Evolutionary conservation across 1,140 invertebrate genomes (phyloP).

Genomic region (Dysdera silvatica): DNA sequence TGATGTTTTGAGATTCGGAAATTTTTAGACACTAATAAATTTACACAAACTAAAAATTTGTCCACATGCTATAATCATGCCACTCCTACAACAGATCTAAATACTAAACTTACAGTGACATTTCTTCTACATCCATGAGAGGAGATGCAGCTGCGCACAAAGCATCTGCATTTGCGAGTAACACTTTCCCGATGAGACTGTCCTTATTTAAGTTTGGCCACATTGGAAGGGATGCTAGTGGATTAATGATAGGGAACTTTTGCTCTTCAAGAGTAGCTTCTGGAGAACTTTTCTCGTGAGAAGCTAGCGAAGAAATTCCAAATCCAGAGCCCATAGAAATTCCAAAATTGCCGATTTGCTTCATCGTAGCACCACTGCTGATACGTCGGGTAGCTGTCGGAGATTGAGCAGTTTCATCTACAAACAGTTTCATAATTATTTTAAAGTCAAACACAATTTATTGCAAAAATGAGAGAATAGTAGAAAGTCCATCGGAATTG

Average conservation of each 20-base stretch:
- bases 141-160: slow-evolving; percentile 89
- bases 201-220: slow-evolving; percentile 60
- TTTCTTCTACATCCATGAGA: slow-evolving; percentile 83
- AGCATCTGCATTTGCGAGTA: slow-evolving; percentile 92
- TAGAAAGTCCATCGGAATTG: no score
- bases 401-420: slow-evolving; percentile 31
- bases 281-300: slow-evolving; percentile 19
- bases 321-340: slow-evolving; percentile 19
- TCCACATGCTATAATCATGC: neutral
- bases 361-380: slow-evolving; percentile 38
- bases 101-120: slow-evolving; percentile 54
- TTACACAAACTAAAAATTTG: no score
- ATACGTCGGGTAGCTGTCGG: slow-evolving; percentile 37
- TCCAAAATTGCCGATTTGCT: slow-evolving; percentile 22
- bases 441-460: no score
- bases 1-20: no score
- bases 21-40: no score
- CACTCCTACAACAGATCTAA: neutral
- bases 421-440: neutral
- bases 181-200: slow-evolving; percentile 76
- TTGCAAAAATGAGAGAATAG: no score
- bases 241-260: slow-evolving; percentile 82
- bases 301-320: slow-evolving; percentile 28
- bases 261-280: slow-evolving; percentile 45
- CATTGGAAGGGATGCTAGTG: slow-evolving; percentile 69